A percentile compares a stretch with the other conserved stretches of the same genome.
Conservation (phyloP, 2,113 vertebrate genomes). For the Raja brachyura region DNA sequence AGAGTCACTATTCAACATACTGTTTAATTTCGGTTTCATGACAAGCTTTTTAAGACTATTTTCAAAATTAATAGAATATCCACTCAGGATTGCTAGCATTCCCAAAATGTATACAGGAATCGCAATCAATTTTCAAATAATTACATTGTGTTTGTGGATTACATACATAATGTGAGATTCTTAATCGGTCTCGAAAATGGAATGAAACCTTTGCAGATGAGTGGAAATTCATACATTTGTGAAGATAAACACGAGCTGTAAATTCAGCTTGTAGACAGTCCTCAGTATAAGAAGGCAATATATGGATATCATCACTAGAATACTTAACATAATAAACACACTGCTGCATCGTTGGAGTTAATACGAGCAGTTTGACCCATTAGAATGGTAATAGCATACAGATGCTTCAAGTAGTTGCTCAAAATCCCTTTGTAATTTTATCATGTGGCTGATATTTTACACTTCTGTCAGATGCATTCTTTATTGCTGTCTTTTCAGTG, state of each 20-base stretch:
- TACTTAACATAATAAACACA: not conserved
- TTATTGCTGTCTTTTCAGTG: not conserved
- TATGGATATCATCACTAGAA: not conserved
- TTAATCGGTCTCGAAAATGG: not conserved
- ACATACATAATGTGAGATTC: not conserved
- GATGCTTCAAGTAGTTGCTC: not conserved
- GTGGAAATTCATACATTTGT: not conserved
- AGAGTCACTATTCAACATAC: not conserved
- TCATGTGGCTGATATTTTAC: not conserved
- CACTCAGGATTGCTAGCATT: not conserved
- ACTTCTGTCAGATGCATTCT: not conserved
- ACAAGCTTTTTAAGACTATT: not conserved
- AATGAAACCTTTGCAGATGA: not conserved
- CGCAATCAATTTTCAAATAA: not conserved
- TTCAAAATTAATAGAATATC: not conserved
- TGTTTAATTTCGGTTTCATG: not conserved
- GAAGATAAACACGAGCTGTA: not conserved
- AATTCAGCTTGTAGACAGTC: not conserved
- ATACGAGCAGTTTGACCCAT: not conserved
- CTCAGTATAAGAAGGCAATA: not conserved
- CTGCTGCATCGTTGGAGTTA: not conserved
- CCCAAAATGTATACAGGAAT: not conserved
- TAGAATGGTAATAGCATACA: not conserved
- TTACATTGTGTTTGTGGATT: not conserved
- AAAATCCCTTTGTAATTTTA: not conserved